Conservation (phyloP, 2,113 vertebrate genomes). For the Hiodon tergisus region DNA sequence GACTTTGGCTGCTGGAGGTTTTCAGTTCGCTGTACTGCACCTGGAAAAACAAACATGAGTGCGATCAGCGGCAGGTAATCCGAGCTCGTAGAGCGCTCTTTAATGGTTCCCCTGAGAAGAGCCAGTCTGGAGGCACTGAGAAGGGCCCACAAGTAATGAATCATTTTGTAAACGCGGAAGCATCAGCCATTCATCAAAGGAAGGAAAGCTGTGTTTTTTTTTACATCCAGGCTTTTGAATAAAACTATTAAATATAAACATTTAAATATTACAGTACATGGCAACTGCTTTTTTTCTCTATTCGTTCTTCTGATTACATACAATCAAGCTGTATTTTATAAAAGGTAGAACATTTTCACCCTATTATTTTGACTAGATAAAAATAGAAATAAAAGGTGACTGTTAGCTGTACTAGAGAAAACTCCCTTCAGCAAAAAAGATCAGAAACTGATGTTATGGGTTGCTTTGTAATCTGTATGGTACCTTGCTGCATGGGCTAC, state of each 20-base stretch:
- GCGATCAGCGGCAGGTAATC: conserved; percentile 81
- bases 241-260: conserved; percentile 57
- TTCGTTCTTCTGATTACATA: too few species aligned
- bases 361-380: neutral
- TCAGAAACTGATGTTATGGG: too few species aligned
- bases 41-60: conserved; percentile 93
- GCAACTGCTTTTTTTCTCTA: too few species aligned
- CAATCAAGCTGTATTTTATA: too few species aligned
- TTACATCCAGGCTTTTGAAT: conserved; percentile 61
- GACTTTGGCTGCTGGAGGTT: conserved; percentile 69
- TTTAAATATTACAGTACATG: too few species aligned
- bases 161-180: conserved; percentile 96
- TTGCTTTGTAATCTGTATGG: too few species aligned
- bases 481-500: too few species aligned
- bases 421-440: too few species aligned
- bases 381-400: conserved; percentile 60
- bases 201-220: conserved; percentile 83
- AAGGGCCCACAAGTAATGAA: conserved; percentile 91
- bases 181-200: conserved; percentile 89
- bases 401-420: conserved; percentile 44
- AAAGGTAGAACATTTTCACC: too few species aligned
- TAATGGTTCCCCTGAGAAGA: conserved; percentile 85
- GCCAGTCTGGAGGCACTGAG: conserved; percentile 68
- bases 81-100: conserved; percentile 69
- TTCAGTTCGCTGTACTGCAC: conserved; percentile 84